Base-by-base conservation (phyloP, 2,113 vertebrate genomes). In the Vicugna pacos region DNA sequence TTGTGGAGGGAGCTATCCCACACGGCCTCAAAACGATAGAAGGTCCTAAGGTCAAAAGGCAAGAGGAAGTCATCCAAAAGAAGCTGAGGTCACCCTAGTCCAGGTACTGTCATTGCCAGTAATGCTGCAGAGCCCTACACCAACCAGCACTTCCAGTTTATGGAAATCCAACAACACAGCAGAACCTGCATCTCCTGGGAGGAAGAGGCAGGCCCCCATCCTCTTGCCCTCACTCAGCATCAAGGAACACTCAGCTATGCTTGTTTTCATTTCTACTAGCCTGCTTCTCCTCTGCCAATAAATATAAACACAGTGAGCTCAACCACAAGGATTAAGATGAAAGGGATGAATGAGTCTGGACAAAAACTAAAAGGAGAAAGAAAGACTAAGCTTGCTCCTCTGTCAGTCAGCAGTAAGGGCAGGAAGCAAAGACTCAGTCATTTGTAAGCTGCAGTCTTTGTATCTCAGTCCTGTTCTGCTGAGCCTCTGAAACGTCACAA, bases 1-100 rank as follows among this genome's bases (percentile, higher is more conserved):
- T 99, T 99, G 96, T 99, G 99, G 93, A 99, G 98, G 30, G 99
- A 99, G 98, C 99, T 99, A 94, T 99, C 99, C 99, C 99, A 99
- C 89, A 99, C 99, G 0, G 99, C 99, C 98, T 99, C 99, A 6
- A 99, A 99, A 1, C 99, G 99, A 98, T 99, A 99, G 96, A 99
- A 99, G 54, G 99, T 99, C 97, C 99, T 99, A 95, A 14, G 96
- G 72, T 88, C 28, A 73, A 70, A 97, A 46, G 97, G 73, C 1
- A 84, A 42, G n/a, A 93, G 2, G 6, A 50, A 4, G 54, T 97
- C 69, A 96, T 14, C 5, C 32, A 48, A 60, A 62, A 73, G 82
- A 19, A 89, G 70, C 28, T 48, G 48, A 4, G 5, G 42, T n/a
- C 13, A 64, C 13, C 22, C 24, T 2, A 24, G 52, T 3, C 10